These are phyloP conservation scores for Rhopalosiphum maidis DNA, from an alignment of 1,140 invertebrate genomes.

Conservation along the genomic window DNA sequence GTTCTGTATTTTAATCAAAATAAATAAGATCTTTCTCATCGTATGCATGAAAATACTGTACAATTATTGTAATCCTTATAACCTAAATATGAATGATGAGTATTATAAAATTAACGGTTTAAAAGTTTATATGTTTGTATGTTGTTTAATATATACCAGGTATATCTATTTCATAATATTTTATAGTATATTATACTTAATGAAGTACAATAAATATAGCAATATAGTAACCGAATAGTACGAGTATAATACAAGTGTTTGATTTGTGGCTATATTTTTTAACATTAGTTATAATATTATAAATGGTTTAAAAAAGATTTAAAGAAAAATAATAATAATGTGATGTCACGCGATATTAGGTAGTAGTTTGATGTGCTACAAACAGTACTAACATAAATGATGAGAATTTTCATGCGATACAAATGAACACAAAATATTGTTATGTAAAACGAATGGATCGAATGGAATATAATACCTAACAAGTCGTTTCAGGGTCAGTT, in stretches of 20 bases:
- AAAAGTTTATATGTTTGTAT: background rate
- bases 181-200: background rate
- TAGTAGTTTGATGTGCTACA: background rate
- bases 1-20: background rate
- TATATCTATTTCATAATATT: background rate
- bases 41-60: background rate
- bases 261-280: too few species aligned
- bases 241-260: background rate
- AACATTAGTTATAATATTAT: background rate
- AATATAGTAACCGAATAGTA: background rate
- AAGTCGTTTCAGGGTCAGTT: background rate
- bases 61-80: background rate
- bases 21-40: background rate
- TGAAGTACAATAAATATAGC: background rate
- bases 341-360: background rate
- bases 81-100: background rate
- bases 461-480: background rate
- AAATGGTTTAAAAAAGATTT: background rate
- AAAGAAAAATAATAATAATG: background rate
- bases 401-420: background rate
- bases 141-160: too few species aligned
- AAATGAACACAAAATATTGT: background rate
- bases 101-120: background rate
- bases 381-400: background rate
- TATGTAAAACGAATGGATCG: background rate